Conservation (phyloP, 1,140 invertebrate genomes). For the Diuraphis noxia region DNA sequence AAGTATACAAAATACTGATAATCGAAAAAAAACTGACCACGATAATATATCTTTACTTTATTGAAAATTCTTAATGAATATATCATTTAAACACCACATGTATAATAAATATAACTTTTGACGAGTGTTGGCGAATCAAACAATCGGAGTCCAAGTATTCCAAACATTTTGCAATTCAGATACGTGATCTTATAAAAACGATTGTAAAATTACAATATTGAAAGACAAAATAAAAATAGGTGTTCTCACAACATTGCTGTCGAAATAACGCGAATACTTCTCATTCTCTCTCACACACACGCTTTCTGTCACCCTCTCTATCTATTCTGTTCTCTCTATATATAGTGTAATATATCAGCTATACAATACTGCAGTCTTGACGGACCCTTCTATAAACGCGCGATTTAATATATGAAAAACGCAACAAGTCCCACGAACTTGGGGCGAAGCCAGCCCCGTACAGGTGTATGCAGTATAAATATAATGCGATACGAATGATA, state of each 20-base stretch:
- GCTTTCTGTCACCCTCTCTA: background rate
- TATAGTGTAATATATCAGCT: background rate
- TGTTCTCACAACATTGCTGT: background rate
- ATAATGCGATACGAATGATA: background rate
- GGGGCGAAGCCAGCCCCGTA: constrained; percentile 5
- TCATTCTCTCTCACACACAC: background rate
- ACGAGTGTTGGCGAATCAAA: background rate
- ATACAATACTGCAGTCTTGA: background rate
- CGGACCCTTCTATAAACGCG: background rate
- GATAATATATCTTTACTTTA: background rate
- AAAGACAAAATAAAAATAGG: background rate
- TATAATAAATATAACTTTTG: background rate
- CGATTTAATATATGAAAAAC: background rate
- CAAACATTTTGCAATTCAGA: background rate
- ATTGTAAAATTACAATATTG: background rate
- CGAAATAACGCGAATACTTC: background rate
- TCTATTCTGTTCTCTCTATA: background rate
- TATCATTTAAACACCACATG: background rate
- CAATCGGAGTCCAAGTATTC: background rate
- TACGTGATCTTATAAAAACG: background rate
- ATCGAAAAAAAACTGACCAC: background rate
- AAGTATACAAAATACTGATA: background rate
- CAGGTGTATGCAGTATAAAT: background rate
- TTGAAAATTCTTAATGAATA: background rate
- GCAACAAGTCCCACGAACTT: constrained; percentile 17